Evolutionary conservation across 2,113 vertebrate genomes (phyloP).

Genomic region (Cyanoliseus patagonus): DNA sequence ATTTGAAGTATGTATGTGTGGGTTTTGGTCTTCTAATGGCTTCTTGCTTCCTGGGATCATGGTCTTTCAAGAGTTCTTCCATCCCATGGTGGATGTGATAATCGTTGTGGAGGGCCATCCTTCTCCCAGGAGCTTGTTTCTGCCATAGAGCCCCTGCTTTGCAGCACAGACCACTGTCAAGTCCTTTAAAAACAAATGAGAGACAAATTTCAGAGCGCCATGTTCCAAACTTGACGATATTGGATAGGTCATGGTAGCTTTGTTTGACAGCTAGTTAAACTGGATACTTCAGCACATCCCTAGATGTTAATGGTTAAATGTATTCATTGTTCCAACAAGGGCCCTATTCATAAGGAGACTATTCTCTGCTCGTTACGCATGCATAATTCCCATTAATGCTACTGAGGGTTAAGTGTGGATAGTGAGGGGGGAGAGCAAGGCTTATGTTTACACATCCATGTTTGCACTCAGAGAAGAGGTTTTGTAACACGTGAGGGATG

Average conservation of each 20-base stretch:
- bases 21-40: not conserved
- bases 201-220: slow-evolving; percentile 15
- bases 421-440: not conserved
- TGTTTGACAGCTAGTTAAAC: slow-evolving; percentile 54
- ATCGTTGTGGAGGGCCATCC: not conserved
- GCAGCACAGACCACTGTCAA: not conserved
- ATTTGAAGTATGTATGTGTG: not conserved
- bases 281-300: slow-evolving; percentile 50
- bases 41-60: not conserved
- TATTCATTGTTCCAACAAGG: slow-evolving; percentile 69
- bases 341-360: slow-evolving; percentile 52
- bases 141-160: not conserved
- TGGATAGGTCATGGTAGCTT: slow-evolving; percentile 29
- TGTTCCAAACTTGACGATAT: not conserved
- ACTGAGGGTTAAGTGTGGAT: slow-evolving; percentile 23
- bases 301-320: slow-evolving; percentile 61
- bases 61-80: not conserved
- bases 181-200: slow-evolving; percentile 19
- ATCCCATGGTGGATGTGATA: not conserved
- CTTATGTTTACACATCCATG: slow-evolving; percentile 4
- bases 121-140: rapidly evolving
- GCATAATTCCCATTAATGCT: slow-evolving; percentile 68
- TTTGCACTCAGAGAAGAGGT: not conserved
- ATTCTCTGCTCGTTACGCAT: slow-evolving; percentile 61
- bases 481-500: not conserved